Percentiles rank a stretch among this genome's conserved stretches.
These are phyloP conservation scores for Poecilia velifera DNA, from an alignment of 2,797 vertebrate species.

Conservation along the genomic window DNA sequence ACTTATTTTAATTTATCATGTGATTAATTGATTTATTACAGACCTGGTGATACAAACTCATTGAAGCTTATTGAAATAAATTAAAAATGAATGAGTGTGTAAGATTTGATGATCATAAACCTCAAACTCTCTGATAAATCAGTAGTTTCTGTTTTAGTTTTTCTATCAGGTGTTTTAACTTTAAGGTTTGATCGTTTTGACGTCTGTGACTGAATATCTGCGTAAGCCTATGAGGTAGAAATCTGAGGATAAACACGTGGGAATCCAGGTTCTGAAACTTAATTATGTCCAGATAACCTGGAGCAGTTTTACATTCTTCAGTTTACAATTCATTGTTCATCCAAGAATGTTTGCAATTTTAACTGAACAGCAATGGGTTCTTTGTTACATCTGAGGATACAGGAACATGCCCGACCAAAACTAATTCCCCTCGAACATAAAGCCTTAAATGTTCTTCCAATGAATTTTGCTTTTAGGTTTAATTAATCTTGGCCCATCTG, in stretches of 20 bases:
- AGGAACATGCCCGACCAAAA: slow-evolving; percentile 3
- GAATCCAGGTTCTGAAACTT: neutral
- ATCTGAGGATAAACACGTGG: neutral
- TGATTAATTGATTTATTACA: neutral
- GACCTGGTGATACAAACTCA: too few relatives aligned
- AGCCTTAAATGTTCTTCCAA: neutral
- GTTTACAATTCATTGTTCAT: slow-evolving; percentile 5
- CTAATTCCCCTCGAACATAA: neutral
- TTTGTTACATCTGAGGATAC: slow-evolving; percentile 9
- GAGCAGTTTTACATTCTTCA: neutral
- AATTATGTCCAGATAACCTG: slow-evolving; percentile 5
- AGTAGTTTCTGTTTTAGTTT: neutral
- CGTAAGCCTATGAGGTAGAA: neutral
- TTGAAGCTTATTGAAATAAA: neutral
- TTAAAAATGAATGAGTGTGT: neutral
- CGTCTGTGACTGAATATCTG: neutral
- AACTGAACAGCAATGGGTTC: neutral
- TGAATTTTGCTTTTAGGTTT: neutral
- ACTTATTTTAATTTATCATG: neutral
- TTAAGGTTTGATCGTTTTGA: neutral
- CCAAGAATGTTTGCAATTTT: slow-evolving; percentile 1
- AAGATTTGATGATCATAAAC: neutral
- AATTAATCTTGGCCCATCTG: neutral
- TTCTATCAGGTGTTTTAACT: neutral
- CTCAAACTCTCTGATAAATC: neutral